These are phyloP conservation scores for cat (Felis catus) DNA, from an alignment of 2,113 vertebrate species.

Conservation along the genomic window DNA sequence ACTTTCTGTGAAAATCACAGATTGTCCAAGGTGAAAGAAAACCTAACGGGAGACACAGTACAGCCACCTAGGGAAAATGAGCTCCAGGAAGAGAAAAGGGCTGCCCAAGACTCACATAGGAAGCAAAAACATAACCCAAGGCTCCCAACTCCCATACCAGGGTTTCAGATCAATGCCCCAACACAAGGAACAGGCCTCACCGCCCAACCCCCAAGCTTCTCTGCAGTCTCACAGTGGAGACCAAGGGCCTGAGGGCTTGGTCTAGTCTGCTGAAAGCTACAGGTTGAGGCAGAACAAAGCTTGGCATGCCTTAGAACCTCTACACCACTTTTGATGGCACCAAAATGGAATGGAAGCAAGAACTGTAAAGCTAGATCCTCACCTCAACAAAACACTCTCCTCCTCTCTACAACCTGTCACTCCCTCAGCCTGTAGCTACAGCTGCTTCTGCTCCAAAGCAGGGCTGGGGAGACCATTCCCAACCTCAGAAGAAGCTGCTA, in stretches of 20 bases:
- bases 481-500: slow-evolving; percentile 1
- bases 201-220: not conserved
- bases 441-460: not conserved
- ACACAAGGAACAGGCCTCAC: not conserved
- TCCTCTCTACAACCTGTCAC: not conserved
- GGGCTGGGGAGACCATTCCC: not conserved
- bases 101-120: not conserved
- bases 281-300: not conserved
- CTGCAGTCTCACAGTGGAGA: not conserved
- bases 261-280: not conserved
- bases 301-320: not conserved
- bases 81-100: slow-evolving; percentile 3
- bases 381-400: not conserved
- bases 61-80: not conserved
- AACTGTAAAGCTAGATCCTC: not conserved
- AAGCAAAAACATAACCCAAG: not conserved
- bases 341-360: slow-evolving; percentile 1
- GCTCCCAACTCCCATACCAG: not conserved
- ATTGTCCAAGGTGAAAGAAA: slow-evolving; percentile 52
- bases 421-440: not conserved
- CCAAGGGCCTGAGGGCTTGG: not conserved
- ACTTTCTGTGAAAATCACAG: slow-evolving; percentile 47
- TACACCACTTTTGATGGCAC: not conserved
- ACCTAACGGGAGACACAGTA: not conserved
- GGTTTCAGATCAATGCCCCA: not conserved